Percentiles rank a stretch among this genome's conserved stretches.
These are phyloP conservation scores for Vespertilio murinus DNA, from an alignment of 2,797 vertebrate species.

Conservation along the genomic window DNA sequence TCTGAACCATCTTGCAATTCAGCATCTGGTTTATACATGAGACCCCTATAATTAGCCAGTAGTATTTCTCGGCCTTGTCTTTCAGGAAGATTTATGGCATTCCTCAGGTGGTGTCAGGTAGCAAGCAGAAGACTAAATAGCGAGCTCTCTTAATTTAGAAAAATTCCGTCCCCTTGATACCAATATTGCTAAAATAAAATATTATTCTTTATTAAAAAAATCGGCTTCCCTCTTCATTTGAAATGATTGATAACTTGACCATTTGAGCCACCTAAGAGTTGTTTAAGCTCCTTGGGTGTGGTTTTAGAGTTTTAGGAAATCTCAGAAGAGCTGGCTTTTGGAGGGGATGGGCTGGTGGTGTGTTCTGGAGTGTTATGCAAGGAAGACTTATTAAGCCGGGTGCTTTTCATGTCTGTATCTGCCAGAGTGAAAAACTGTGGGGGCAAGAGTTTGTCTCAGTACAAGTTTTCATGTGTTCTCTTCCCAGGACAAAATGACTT, in stretches of 20 bases:
- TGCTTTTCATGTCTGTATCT: slow-evolving; percentile 60
- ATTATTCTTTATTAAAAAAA: slow-evolving; percentile 16
- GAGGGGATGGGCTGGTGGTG: not conserved
- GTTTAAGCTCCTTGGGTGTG: slow-evolving; percentile 22
- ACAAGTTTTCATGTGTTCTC: slow-evolving; percentile 45
- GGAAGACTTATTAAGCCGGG: slow-evolving; percentile 43
- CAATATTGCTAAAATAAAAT: slow-evolving; percentile 36
- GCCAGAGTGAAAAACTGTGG: slow-evolving; percentile 10
- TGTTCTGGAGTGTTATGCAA: slow-evolving; percentile 38
- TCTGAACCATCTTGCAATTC: slow-evolving; percentile 44
- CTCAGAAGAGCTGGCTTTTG: slow-evolving; percentile 29
- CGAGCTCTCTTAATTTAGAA: slow-evolving; percentile 39
- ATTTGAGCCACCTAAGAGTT: slow-evolving; percentile 14
- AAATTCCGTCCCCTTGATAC: slow-evolving; percentile 24
- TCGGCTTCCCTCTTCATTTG: slow-evolving; percentile 16
- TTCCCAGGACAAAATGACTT: slow-evolving; percentile 38
- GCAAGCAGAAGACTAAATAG: slow-evolving; percentile 32
- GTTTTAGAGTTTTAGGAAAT: slow-evolving; percentile 47
- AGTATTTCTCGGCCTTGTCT: not conserved
- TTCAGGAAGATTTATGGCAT: slow-evolving; percentile 50
- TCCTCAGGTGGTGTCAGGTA: slow-evolving; percentile 36
- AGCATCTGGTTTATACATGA: slow-evolving; percentile 56
- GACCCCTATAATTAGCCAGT: slow-evolving; percentile 59
- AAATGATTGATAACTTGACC: slow-evolving; percentile 27
- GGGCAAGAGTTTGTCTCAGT: slow-evolving; percentile 40